Conservation (phyloP, 2,888 invertebrate genomes). For the Caprella mutica region DNA sequence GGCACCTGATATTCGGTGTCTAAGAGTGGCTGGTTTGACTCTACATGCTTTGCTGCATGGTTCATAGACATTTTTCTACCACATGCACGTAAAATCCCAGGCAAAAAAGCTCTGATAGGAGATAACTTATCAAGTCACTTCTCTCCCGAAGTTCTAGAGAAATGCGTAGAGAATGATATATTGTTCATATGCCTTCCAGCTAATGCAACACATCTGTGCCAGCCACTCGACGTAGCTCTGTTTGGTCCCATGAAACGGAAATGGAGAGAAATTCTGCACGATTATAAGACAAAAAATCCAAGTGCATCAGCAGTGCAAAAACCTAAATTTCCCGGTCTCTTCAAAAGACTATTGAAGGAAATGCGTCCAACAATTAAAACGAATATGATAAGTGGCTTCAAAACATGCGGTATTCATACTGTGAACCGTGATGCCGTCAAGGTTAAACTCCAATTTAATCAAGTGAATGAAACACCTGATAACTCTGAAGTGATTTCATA, state of each 20-base stretch:
- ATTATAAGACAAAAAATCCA: too few relatives aligned
- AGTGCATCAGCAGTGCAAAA: too few relatives aligned
- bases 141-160: neutral
- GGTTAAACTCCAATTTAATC: too few relatives aligned
- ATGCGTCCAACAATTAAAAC: too few relatives aligned
- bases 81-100: neutral
- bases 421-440: too few relatives aligned
- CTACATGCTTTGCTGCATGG: neutral
- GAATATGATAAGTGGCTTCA: too few relatives aligned
- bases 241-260: constrained; percentile 7
- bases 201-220: constrained; percentile 7
- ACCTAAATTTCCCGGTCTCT: too few relatives aligned
- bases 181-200: constrained; percentile 10
- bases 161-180: constrained; percentile 12
- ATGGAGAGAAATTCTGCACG: neutral
- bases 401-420: too few relatives aligned
- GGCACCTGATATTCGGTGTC: neutral
- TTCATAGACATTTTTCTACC: neutral
- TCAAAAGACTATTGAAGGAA: too few relatives aligned
- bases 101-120: constrained; percentile 9
- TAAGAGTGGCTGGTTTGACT: neutral
- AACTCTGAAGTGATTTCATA: too few relatives aligned
- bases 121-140: constrained; percentile 11
- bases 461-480: too few relatives aligned
- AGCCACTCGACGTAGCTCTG: constrained; percentile 13